Conservation (phyloP, 2,113 vertebrate genomes). For the Stigmatopora nigra region DNA sequence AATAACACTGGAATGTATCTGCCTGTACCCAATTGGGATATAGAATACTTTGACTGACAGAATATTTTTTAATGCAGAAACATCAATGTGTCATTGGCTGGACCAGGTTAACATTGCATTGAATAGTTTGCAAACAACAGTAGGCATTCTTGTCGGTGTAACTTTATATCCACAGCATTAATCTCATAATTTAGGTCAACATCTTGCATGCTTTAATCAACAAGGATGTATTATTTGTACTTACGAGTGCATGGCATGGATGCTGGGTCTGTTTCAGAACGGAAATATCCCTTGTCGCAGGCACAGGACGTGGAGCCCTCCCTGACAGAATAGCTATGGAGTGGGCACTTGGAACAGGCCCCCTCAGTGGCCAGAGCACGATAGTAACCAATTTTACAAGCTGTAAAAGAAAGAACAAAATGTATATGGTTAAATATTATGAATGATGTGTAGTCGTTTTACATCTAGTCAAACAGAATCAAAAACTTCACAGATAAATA, state of each 20-base stretch:
- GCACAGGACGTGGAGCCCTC: constrained; percentile 90
- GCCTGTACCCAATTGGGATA: constrained; percentile 84
- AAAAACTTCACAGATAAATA: background rate
- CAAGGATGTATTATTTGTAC: constrained; percentile 47
- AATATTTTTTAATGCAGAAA: constrained; percentile 9
- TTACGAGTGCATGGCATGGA: constrained; percentile 95
- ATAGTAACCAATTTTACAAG: constrained; percentile 95
- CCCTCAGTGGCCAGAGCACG: constrained; percentile 85
- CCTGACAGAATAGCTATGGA: constrained; percentile 88
- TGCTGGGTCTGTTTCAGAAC: constrained; percentile 85
- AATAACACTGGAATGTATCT: constrained; percentile 69
- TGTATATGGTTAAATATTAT: constrained; percentile 5
- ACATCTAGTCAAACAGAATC: background rate
- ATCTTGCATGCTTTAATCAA: background rate
- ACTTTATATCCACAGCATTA: background rate
- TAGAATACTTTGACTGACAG: constrained; percentile 76
- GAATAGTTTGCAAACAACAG: constrained; percentile 5
- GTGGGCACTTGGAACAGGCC: constrained; percentile 88
- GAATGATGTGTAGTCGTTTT: background rate
- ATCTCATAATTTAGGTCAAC: background rate
- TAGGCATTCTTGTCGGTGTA: constrained; percentile 5
- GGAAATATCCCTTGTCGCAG: constrained; percentile 90
- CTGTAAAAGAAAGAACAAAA: constrained; percentile 56
- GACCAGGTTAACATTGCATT: constrained; percentile 19
- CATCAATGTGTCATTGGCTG: background rate